Conservation (phyloP, 2,888 invertebrate genomes). For the Pristionchus fissidentatus region DNA sequence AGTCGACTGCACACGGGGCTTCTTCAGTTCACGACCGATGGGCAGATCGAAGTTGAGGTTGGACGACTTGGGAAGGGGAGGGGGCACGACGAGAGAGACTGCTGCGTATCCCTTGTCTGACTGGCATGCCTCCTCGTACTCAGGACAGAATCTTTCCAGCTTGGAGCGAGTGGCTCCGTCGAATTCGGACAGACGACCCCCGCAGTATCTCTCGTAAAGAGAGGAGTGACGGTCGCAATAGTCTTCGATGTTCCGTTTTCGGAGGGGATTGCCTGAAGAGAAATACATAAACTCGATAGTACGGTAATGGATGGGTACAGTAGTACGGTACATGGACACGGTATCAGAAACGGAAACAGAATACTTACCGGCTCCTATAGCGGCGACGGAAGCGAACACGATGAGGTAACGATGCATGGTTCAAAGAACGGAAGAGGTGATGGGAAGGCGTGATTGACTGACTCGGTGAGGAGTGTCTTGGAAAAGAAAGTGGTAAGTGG, state of each 20-base stretch:
- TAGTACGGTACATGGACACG: too few relatives aligned
- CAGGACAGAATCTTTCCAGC: slow-evolving; percentile 69
- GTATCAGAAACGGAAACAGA: neutral
- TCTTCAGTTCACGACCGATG: slow-evolving; percentile 54
- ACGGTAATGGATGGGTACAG: slow-evolving; percentile 19
- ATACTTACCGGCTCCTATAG: neutral
- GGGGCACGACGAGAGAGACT: slow-evolving; percentile 64
- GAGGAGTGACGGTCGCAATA: slow-evolving; percentile 65
- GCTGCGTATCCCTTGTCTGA: neutral
- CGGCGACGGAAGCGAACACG: slow-evolving; percentile 44
- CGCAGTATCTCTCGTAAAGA: slow-evolving; percentile 65
- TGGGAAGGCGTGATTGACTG: slow-evolving; percentile 16
- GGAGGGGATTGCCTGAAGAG: neutral
- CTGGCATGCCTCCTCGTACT: slow-evolving; percentile 62
- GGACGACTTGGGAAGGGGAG: slow-evolving; percentile 62
- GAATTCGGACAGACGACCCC: slow-evolving; percentile 54
- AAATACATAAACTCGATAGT: neutral
- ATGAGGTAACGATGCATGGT: slow-evolving; percentile 7
- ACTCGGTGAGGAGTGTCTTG: slow-evolving; percentile 33
- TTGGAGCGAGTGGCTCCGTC: slow-evolving; percentile 59
- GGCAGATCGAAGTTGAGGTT: slow-evolving; percentile 61
- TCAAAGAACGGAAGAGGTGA: neutral
- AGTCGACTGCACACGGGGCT: slow-evolving; percentile 46
- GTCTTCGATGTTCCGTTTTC: slow-evolving; percentile 52
- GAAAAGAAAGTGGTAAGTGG: slow-evolving; percentile 2